A percentile compares a stretch with the other conserved stretches of the same genome.
phyloP scores from a whole-genome alignment of 2,888 invertebrate genomes.

The Pseudococcus viburni region DNA sequence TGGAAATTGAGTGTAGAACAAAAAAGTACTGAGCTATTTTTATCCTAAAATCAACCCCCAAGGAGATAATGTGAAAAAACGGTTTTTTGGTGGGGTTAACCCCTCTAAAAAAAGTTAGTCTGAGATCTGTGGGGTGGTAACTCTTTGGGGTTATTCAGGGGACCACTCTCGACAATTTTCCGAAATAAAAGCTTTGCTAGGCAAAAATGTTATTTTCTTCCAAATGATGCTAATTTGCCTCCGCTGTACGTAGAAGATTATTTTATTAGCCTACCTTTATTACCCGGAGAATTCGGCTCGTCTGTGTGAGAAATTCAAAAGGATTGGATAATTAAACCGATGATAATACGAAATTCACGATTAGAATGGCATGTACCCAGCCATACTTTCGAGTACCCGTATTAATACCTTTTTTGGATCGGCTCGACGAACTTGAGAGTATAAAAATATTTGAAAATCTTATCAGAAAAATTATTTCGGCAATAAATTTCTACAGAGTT shows the following conservation, averaged over 20 bases:
- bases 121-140: too few relatives aligned
- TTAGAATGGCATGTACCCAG: not conserved
- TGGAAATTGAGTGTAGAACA: too few relatives aligned
- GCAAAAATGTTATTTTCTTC: too few relatives aligned
- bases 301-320: not conserved
- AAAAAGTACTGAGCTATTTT: too few relatives aligned
- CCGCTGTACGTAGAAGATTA: not conserved
- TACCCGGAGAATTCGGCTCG: not conserved
- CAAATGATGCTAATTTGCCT: too few relatives aligned
- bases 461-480: not conserved
- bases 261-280: not conserved
- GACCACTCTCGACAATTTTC: too few relatives aligned
- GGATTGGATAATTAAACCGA: not conserved
- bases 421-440: not conserved
- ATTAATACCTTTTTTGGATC: slow-evolving; percentile 1
- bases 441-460: not conserved
- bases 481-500: not conserved
- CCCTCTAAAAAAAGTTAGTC: too few relatives aligned
- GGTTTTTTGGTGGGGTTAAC: too few relatives aligned
- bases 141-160: too few relatives aligned
- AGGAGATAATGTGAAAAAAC: too few relatives aligned
- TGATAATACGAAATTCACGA: not conserved
- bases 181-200: too few relatives aligned
- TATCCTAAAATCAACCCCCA: too few relatives aligned
- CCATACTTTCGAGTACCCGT: not conserved